Conservation (phyloP, 2,888 invertebrate genomes). For the Neria commutata region DNA sequence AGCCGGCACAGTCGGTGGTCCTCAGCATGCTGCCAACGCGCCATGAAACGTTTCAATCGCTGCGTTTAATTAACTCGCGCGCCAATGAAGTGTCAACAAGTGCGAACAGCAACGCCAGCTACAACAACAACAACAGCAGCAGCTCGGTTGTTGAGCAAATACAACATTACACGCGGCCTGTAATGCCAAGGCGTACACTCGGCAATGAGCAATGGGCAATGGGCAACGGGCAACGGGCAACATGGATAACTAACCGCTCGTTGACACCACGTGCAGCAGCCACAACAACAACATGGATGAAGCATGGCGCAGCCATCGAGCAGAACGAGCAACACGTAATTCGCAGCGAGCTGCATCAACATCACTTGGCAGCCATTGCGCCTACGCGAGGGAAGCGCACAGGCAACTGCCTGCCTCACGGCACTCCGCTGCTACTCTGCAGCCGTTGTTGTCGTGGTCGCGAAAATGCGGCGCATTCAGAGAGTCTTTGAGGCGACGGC, state of each 20-base stretch:
- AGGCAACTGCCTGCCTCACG: neutral
- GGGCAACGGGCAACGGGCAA: slow-evolving; percentile 16
- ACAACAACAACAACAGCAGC: slow-evolving; percentile 20
- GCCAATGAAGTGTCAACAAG: slow-evolving; percentile 60
- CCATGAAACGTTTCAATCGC: slow-evolving; percentile 23
- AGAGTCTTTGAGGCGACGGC: slow-evolving; percentile 42
- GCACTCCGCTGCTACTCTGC: neutral
- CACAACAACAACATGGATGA: slow-evolving; percentile 25
- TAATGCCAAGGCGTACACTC: slow-evolving; percentile 12
- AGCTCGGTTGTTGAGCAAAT: too few relatives aligned
- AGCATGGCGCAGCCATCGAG: too few relatives aligned
- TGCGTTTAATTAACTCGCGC: slow-evolving; percentile 58
- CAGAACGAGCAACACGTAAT: too few relatives aligned
- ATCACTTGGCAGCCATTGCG: neutral
- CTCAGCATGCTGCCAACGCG: neutral
- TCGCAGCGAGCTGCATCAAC: neutral
- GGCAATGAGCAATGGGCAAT: slow-evolving; percentile 20
- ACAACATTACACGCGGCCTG: slow-evolving; percentile 15
- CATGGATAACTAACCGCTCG: neutral
- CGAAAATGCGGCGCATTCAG: slow-evolving; percentile 6
- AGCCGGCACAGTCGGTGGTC: slow-evolving; percentile 32
- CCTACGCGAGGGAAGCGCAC: neutral
- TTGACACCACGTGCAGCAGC: neutral
- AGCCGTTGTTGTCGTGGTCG: slow-evolving; percentile 21
- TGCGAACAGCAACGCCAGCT: slow-evolving; percentile 40